Evolutionary conservation across 2,113 vertebrate genomes (phyloP), one percentile per base, ranked within the genome.

Genomic region (Balaeniceps rex): DNA sequence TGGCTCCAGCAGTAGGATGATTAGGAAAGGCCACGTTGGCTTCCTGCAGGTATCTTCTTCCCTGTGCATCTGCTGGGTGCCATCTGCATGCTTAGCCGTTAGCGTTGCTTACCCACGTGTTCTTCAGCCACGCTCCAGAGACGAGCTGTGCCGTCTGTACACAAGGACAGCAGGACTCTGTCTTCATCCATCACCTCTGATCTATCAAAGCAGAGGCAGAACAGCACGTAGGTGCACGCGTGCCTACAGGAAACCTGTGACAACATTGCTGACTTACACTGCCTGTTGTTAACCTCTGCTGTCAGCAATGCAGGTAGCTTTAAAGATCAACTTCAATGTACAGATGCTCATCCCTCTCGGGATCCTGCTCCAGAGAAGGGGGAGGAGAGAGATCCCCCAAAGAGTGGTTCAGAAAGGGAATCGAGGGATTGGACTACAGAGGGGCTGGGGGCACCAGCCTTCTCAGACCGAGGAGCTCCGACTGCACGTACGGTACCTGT

Each of bases 161-260:
- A 98, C 19, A 96, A 98, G 7, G 97, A 98, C 63, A 99, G 98
- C 74, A 99, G 92, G 95, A 97, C 83, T 88, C 95, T 96, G 71
- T 98, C 97, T 93, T 95, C 96, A 93, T 98, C 97, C 87, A 97
- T 96, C 89, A 98, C 89, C 87, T 99, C 97, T 92, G 98, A 83
- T 63, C 98, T 98, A 75, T 66, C 95, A 74, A 92, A 61, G 51
- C 38, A 75, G 60, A 72, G 66, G 28, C 47, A 70, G 65, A 89
- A 10, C 3, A 25, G 57, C n/a, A 28, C 0, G 7, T 7, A 28
- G 38, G 16, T 8, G 17, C 26, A 7, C 22, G 11, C 14, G 15
- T 4, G 3, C 33, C 79, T 38, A 2, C 18, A 42, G 61, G n/a
- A 63, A 42, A 25, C 8, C n/a, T 36, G 46, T 49, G 64, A 19